Evolutionary conservation across 2,797 vertebrate species (phyloP).

Genomic region (Apodemus agrarius): DNA sequence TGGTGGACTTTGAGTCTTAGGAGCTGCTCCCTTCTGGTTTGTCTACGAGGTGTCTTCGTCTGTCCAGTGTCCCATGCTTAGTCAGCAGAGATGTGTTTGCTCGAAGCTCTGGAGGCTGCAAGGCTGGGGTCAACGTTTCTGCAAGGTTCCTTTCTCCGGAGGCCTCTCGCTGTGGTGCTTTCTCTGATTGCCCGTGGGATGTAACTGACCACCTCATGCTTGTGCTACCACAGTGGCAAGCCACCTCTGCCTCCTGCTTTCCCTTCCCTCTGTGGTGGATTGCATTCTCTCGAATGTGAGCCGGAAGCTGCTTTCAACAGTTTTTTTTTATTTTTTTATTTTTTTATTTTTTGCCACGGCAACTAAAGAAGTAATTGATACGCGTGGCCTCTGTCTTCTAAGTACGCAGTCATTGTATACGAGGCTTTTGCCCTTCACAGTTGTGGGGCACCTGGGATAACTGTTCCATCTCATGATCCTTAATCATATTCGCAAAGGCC

Average conservation of each 20-base stretch:
- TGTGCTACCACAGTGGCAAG: background rate
- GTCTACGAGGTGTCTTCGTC: too few relatives aligned
- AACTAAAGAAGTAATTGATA: background rate
- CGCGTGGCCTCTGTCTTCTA: background rate
- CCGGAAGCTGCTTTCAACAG: background rate
- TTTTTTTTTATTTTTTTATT: too few relatives aligned
- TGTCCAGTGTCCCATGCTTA: background rate
- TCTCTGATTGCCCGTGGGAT: too few relatives aligned
- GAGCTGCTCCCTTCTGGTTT: background rate
- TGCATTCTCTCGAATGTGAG: background rate
- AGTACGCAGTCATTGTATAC: background rate
- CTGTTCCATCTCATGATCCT: background rate
- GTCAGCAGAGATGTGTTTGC: background rate
- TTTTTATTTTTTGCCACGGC: background rate
- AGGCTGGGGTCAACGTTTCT: background rate
- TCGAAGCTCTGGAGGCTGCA: background rate
- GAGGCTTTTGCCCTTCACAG: background rate
- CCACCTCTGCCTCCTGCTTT: background rate
- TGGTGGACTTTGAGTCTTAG: background rate
- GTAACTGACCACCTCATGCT: background rate
- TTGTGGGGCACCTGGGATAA: background rate
- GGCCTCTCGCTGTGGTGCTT: background rate
- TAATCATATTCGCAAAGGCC: background rate
- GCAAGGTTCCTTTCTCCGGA: background rate
- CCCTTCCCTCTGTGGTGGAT: background rate